Base-by-base conservation (phyloP, 2,113 vertebrate species). In the Taurulus bubalis region DNA sequence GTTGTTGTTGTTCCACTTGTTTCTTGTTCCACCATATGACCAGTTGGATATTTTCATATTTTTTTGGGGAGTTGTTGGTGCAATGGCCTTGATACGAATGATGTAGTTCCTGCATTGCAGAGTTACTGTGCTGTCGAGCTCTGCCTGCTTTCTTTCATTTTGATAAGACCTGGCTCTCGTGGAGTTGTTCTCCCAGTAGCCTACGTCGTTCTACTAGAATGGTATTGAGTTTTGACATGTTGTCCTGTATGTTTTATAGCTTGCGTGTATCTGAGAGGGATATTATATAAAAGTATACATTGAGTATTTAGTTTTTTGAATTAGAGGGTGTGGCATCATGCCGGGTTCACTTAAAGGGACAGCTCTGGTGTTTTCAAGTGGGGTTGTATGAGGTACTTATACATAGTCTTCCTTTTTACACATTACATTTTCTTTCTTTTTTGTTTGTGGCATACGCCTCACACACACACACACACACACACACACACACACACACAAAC, bases 91-190 rank as follows among this genome's bases (percentile, higher is more conserved):
- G 74, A 85, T 69, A 10, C 64, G 32, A 69, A 16, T 11, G 30
- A 42, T 56, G 36, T 79, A 18, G 68, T 51, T 69, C n/a, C 85
- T 73, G 66, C 62, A 47, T 24, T 67, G 53, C 74, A 75, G 70
- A 76, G 49, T 60, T 12, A 26, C 65, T 36, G 26, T 53, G 34
- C n/a, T 49, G 11, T 30, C 51, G 30, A 73, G 51, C 53, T 69
- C 59, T 58, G 69, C 53, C 32, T 74, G 59, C 34, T 53, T 82
- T 58, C 38, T 72, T 69, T 53, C 30, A 32, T 32, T 32, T n/a
- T 68, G 67, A 76, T 77, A 58, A 68, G 34, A 62, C 11, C 58
- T 15, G 65, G 42, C 66, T 53, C 72, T 55, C 59, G 72, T n/a
- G 49, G 32, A 36, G 1, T 0, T 45, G 24, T 4, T 2, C 55